phyloP scores from a whole-genome alignment of 2,888 invertebrate species.

The Calliphora vomitoria region DNA sequence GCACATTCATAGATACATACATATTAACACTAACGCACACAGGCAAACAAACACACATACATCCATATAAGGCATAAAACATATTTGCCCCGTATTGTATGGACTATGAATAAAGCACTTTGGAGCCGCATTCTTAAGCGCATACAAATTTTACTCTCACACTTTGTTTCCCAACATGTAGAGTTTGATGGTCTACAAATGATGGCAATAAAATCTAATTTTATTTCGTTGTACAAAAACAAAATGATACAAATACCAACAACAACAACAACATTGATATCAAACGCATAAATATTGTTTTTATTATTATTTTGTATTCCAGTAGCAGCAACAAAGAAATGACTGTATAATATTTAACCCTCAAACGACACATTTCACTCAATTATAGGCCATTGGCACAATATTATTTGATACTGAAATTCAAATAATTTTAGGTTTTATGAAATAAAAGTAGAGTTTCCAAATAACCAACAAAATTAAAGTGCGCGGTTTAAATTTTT shows the following conservation, averaged over 20 bases:
- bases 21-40: not conserved
- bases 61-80: conserved; percentile 8
- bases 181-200: conserved; percentile 58
- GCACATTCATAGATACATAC: not conserved
- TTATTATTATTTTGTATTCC: conserved; percentile 17
- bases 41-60: not conserved
- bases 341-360: not conserved
- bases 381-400: too few relatives aligned
- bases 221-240: conserved; percentile 5
- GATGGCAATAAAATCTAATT: conserved; percentile 67
- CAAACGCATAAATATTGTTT: conserved; percentile 41
- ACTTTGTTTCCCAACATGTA: conserved; percentile 22
- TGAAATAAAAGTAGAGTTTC: too few relatives aligned
- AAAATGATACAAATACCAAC: not conserved
- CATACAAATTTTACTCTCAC: conserved; percentile 49
- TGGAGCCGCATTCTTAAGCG: conserved; percentile 43
- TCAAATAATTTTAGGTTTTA: not conserved
- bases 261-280: conserved; percentile 27
- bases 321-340: not conserved
- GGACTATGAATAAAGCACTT: conserved; percentile 20
- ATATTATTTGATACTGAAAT: too few relatives aligned
- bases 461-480: too few relatives aligned
- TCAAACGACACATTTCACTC: not conserved
- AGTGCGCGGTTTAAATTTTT: too few relatives aligned
- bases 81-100: conserved; percentile 23